These are phyloP conservation scores for Paradisaea rubra DNA, from an alignment of 2,113 vertebrate genomes.

Conservation along the genomic window DNA sequence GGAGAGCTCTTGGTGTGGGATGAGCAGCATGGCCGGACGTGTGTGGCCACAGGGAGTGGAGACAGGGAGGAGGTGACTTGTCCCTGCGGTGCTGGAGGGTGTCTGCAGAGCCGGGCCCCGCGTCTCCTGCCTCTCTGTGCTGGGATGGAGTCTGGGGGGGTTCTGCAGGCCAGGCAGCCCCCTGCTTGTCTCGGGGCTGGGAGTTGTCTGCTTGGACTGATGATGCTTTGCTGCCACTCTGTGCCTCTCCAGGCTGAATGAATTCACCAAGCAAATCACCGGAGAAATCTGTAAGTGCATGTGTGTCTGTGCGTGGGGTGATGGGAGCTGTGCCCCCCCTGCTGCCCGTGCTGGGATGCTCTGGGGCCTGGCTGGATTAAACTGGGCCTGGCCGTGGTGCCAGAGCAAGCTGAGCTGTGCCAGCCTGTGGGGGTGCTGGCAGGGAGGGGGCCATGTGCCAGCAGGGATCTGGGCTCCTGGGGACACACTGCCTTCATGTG, in stretches of 20 bases:
- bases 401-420: neutral
- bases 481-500: neutral
- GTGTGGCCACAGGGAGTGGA: neutral
- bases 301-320: neutral
- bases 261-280: constrained; percentile 91
- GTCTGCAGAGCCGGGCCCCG: accelerated
- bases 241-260: constrained; percentile 80
- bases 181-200: neutral
- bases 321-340: neutral
- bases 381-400: neutral
- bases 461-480: neutral
- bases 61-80: neutral
- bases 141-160: neutral
- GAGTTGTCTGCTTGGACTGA: neutral
- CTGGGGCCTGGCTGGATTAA: neutral
- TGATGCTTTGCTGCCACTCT: neutral
- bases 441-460: neutral
- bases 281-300: constrained; percentile 88
- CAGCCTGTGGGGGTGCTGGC: neutral
- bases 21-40: neutral
- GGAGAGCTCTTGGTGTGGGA: neutral
- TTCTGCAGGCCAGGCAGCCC: neutral
- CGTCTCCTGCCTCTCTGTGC: neutral
- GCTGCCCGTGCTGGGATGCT: neutral
- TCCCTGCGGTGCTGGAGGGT: neutral